Percentiles rank a stretch among this genome's conserved stretches.
These are phyloP conservation scores for Leptinotarsa rubiginosa DNA, from an alignment of 2,888 invertebrate species.

Conservation along the genomic window DNA sequence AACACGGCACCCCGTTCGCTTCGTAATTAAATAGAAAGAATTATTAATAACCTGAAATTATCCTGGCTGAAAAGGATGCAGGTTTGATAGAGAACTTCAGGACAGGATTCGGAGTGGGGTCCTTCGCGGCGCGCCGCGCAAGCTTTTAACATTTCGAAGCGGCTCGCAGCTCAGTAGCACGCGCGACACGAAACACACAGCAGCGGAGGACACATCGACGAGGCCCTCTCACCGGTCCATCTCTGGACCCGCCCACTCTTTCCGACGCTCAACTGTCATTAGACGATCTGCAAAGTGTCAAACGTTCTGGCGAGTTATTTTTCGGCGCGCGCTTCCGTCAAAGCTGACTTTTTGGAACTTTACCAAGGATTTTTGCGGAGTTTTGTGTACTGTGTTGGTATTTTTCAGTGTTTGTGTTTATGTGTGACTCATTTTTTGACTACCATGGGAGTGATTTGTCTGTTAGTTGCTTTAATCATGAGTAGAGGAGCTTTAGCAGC, in stretches of 20 bases:
- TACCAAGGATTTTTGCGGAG: constrained; percentile 13
- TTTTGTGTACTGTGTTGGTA: constrained; percentile 34
- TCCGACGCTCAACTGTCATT: constrained; percentile 31
- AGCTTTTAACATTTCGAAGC: constrained; percentile 56
- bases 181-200: constrained; percentile 54
- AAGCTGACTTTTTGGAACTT: constrained; percentile 33
- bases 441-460: constrained; percentile 28
- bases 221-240: constrained; percentile 49
- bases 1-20: constrained; percentile 25
- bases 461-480: constrained; percentile 21
- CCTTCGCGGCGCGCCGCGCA: constrained; percentile 54
- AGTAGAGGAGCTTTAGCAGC: constrained; percentile 26
- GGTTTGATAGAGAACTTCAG: constrained; percentile 46
- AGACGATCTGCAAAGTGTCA: constrained; percentile 29
- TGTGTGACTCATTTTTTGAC: constrained; percentile 35
- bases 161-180: constrained; percentile 58
- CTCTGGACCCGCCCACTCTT: constrained; percentile 57
- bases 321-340: constrained; percentile 15
- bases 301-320: constrained; percentile 13
- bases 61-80: constrained; percentile 42
- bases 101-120: constrained; percentile 51
- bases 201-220: constrained; percentile 39
- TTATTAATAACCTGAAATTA: constrained; percentile 38
- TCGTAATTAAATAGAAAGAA: constrained; percentile 32
- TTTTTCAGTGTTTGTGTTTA: constrained; percentile 33